Base-by-base conservation (phyloP, 2,888 invertebrate species). In the Molanna angustata region DNA sequence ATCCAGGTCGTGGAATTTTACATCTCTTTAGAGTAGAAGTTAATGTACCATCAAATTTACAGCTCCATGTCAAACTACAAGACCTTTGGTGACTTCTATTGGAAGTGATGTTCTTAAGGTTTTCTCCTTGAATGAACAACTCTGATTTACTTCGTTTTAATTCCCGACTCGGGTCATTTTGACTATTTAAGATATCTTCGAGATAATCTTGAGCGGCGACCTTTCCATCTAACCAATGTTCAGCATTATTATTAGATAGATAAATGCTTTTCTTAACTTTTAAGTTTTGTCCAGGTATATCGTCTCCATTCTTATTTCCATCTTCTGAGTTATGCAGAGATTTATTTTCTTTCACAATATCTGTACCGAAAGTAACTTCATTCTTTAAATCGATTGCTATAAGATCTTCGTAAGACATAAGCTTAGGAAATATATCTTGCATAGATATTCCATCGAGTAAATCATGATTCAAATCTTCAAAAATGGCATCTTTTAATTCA, bases 401-500 rank as follows among this genome's bases (percentile, higher is more conserved):
- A 49, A 85, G 69, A 65, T 86, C 86, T 65, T 86, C 86, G 63
- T 84, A 85, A 42, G 80, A 82, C 78, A 82, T 81, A 52, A 80
- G 68, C 65, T 84, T 84, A 13, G 86, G 86, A 62, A 90, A 88
- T 62, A 90, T 90, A 64, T 91, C 90, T 70, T 90, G 85, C 83
- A 90, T 88, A 1, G 89, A 90, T 64, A 90, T 89, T 7, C 90
- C 89, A 66, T 91, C 90, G 19, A 90, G 70, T 48, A 90, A 73
- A 66, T 90, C 90, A 63, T 89, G 88, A 19, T 90, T 89, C 19
- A 91, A 71, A 65, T 91, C 91, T 73, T 90, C 88, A 63, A 90
- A 88, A 66, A 91, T 90, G 7, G 90, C 90, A 66, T 91, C 90
- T 65, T 90, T 88, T 2, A 90, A 79, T 73, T 91, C 91, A 0